Percentiles rank a stretch among this genome's conserved stretches.
These are phyloP conservation scores for Sylvia borin DNA, from an alignment of 2,797 vertebrate species.

Conservation along the genomic window DNA sequence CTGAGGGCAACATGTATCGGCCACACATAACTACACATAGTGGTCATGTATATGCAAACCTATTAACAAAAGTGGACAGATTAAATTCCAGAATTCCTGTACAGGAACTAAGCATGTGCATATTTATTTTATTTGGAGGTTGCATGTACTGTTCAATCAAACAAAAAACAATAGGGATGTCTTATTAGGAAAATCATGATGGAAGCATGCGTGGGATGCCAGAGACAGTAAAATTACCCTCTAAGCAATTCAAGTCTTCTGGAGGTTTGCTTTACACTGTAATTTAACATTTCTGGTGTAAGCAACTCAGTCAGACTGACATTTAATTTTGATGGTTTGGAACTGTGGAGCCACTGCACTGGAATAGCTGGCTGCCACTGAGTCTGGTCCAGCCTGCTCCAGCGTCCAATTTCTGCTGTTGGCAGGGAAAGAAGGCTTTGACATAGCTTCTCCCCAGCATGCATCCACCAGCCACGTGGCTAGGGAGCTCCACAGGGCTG, in stretches of 20 bases:
- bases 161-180: background rate
- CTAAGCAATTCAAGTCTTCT: background rate
- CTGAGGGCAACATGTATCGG: background rate
- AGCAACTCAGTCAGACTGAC: background rate
- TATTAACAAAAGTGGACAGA: background rate
- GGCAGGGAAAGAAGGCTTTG: background rate
- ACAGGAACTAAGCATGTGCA: background rate
- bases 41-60: background rate
- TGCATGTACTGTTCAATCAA: background rate
- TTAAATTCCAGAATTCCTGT: background rate
- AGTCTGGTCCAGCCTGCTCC: background rate
- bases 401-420: background rate
- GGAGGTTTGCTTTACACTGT: slow-evolving; percentile 26
- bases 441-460: background rate
- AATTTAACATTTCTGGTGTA: slow-evolving; percentile 52
- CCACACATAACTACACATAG: background rate
- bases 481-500: background rate
- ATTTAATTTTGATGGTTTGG: slow-evolving; percentile 8
- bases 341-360: background rate
- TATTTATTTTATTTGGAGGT: slow-evolving; percentile 7
- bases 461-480: rapidly evolving
- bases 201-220: background rate
- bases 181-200: background rate
- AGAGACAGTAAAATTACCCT: slow-evolving; percentile 24
- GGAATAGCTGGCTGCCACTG: slow-evolving; percentile 39